A percentile compares a stretch with the other conserved stretches of the same genome.
Evolutionary conservation across 2,797 vertebrate species (phyloP).

Genomic region (Echeneis naucrates): DNA sequence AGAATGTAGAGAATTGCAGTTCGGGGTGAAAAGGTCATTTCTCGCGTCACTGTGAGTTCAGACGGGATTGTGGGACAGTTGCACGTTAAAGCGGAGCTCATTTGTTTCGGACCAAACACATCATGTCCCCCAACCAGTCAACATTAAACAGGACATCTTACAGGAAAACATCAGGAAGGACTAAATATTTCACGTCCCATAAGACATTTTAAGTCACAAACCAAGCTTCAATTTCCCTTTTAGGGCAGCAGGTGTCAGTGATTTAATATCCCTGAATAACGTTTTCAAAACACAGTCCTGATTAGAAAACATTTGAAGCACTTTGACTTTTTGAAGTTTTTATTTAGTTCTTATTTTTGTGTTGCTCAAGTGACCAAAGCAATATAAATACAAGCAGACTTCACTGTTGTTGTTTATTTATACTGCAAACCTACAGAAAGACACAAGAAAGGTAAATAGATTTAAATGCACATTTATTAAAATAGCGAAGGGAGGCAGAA

Average conservation of each 20-base stretch:
- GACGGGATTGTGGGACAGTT: constrained; percentile 19
- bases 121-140: background rate
- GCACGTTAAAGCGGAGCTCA: background rate
- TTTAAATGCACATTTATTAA: background rate
- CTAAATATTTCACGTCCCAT: background rate
- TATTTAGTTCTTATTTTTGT: too few relatives aligned
- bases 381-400: background rate
- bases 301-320: background rate
- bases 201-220: background rate
- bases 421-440: background rate
- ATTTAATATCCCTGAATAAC: background rate
- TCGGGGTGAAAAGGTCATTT: constrained; percentile 61
- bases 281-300: background rate
- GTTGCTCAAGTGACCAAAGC: background rate
- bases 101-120: background rate
- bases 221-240: background rate
- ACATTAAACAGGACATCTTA: background rate
- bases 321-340: background rate
- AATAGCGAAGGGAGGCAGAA: too few relatives aligned
- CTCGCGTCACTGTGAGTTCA: constrained; percentile 47
- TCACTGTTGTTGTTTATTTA: too few relatives aligned
- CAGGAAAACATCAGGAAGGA: background rate
- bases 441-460: background rate
- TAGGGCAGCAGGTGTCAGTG: background rate
- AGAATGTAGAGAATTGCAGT: constrained; percentile 45